These are phyloP conservation scores for Eumaeus atala DNA, from an alignment of 1,140 invertebrate species.

Conservation along the genomic window DNA sequence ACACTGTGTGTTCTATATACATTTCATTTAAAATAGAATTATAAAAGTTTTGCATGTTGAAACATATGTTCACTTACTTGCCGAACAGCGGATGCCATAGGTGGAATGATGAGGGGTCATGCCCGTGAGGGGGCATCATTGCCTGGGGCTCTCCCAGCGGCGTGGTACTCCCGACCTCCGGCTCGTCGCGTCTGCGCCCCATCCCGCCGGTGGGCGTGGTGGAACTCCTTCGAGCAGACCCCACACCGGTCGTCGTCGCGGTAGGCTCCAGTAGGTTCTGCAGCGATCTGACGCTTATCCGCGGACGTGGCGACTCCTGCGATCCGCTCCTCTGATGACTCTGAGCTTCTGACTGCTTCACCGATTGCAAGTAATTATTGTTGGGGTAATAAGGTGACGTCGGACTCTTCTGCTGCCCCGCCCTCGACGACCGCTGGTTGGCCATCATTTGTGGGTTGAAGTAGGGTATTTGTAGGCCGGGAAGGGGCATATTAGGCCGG, in stretches of 20 bases:
- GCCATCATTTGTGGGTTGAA: slow-evolving; percentile 60
- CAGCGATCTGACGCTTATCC: slow-evolving; percentile 77
- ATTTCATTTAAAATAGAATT: no score
- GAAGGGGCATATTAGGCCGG: slow-evolving; percentile 50
- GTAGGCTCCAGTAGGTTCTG: slow-evolving; percentile 75
- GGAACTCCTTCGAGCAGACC: slow-evolving; percentile 27
- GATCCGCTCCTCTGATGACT: slow-evolving; percentile 38
- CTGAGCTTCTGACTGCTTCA: slow-evolving; percentile 49
- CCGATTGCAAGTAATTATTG: slow-evolving; percentile 60
- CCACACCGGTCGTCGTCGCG: slow-evolving; percentile 33
- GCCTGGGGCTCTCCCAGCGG: slow-evolving; percentile 55
- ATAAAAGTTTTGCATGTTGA: no score
- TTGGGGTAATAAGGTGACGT: slow-evolving; percentile 63
- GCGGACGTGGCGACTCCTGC: slow-evolving; percentile 69
- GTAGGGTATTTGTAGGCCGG: slow-evolving; percentile 67
- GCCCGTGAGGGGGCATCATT: slow-evolving; percentile 50
- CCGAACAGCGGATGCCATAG: slow-evolving; percentile 72
- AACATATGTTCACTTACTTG: slow-evolving; percentile 57
- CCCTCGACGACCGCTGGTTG: slow-evolving; percentile 52
- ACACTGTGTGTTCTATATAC: no score
- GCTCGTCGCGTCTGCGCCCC: slow-evolving; percentile 59
- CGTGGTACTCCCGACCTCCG: slow-evolving; percentile 77
- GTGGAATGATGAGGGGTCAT: slow-evolving; percentile 64
- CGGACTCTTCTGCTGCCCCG: slow-evolving; percentile 56
- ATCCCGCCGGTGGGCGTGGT: slow-evolving; percentile 29